A percentile compares a stretch with the other conserved stretches of the same genome.
Evolutionary conservation across 2,888 invertebrate genomes (phyloP).

Genomic region (Choreutis nemorana): DNA sequence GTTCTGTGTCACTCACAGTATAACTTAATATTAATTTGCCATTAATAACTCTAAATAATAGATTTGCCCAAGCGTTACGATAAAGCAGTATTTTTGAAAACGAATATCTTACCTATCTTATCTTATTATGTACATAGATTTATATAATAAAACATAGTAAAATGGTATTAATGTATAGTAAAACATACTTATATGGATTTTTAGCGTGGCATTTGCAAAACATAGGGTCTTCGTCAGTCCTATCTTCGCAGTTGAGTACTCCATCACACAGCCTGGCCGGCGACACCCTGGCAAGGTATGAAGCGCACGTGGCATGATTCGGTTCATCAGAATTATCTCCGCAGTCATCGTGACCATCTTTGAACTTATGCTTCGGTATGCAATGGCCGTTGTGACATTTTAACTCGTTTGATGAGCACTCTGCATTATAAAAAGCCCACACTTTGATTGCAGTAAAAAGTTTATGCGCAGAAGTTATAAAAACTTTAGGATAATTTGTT

Average conservation of each 20-base stretch:
- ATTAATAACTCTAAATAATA: too few species aligned
- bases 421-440: constrained; percentile 37
- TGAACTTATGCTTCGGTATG: constrained; percentile 73
- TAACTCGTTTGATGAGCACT: constrained; percentile 69
- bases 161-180: neutral
- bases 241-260: constrained; percentile 77
- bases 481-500: too few species aligned
- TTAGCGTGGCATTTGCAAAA: constrained; percentile 69
- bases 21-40: too few species aligned
- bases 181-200: constrained; percentile 30
- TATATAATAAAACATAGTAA: too few species aligned
- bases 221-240: constrained; percentile 75
- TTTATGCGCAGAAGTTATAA: too few species aligned
- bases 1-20: too few species aligned
- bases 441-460: too few species aligned
- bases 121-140: too few species aligned
- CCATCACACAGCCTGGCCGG: constrained; percentile 80
- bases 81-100: too few species aligned
- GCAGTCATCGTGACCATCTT: constrained; percentile 74
- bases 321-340: constrained; percentile 77
- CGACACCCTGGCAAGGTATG: constrained; percentile 72
- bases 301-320: constrained; percentile 67
- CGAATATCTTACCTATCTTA: too few species aligned
- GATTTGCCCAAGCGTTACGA: too few species aligned
- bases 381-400: constrained; percentile 75